A percentile compares a stretch with the other conserved stretches of the same genome.
phyloP scores from a whole-genome alignment of 1,140 invertebrate genomes.

The Aphelenchoides fujianensis region DNA sequence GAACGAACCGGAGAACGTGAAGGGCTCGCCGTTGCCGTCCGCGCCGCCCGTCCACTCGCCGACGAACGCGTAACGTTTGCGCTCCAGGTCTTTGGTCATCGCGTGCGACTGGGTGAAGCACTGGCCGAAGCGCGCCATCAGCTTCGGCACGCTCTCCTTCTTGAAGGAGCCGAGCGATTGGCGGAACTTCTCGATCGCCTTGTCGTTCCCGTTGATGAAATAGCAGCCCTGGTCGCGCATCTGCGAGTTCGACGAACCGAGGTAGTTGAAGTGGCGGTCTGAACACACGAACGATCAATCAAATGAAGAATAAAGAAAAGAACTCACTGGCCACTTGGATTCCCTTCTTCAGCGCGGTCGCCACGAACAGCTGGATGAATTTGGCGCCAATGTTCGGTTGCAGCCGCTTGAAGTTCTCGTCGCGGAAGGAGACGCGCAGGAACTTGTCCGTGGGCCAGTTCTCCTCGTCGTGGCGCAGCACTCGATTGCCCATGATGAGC shows the following conservation, averaged over 20 bases:
- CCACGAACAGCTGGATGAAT: conserved; percentile 31
- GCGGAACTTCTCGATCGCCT: conserved; percentile 26
- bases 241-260: too few species aligned
- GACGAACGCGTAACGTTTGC: conserved; percentile 16
- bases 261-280: too few species aligned
- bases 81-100: not conserved
- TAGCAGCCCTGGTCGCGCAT: too few species aligned
- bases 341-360: conserved; percentile 27
- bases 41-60: conserved; percentile 33
- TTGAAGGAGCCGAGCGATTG: conserved; percentile 33
- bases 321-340: too few species aligned
- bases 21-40: too few species aligned
- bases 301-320: too few species aligned
- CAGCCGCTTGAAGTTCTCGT: conserved; percentile 27
- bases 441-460: conserved; percentile 35
- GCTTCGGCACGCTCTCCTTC: too few species aligned
- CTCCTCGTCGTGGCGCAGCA: conserved; percentile 27
- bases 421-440: too few species aligned
- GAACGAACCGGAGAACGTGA: too few species aligned
- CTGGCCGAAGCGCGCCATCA: too few species aligned
- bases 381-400: conserved; percentile 13
- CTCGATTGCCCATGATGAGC: too few species aligned
- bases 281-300: conserved; percentile 15
- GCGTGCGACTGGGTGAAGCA: conserved; percentile 49
- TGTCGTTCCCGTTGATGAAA: conserved; percentile 35